Conservation (phyloP, 2,888 invertebrate genomes). For the Cantharis rustica region DNA sequence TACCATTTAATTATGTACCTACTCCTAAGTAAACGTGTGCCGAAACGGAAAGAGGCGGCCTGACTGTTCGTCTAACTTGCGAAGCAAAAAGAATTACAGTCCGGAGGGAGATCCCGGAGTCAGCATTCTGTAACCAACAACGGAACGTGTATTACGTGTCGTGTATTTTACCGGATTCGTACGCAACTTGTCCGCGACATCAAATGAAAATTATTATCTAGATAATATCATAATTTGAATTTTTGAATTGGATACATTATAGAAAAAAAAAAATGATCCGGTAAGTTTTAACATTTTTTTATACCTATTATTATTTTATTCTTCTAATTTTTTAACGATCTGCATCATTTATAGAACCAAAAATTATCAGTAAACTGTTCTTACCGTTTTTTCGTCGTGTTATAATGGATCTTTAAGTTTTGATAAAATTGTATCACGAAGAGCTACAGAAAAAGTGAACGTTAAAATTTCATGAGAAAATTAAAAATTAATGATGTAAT, state of each 20-base stretch:
- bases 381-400: background rate
- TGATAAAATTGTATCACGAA: background rate
- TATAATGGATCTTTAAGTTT: background rate
- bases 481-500: background rate
- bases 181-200: background rate
- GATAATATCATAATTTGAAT: background rate
- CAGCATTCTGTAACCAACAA: conserved; percentile 29
- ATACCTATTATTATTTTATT: background rate
- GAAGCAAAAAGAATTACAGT: conserved; percentile 19
- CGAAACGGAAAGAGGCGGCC: conserved; percentile 7
- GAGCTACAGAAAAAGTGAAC: background rate
- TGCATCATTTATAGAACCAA: background rate
- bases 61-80: conserved; percentile 8
- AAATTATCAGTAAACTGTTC: background rate
- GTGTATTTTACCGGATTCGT: conserved; percentile 15
- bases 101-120: conserved; percentile 23
- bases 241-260: background rate
- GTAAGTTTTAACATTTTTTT: background rate
- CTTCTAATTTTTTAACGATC: background rate
- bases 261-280: background rate
- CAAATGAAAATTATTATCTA: background rate
- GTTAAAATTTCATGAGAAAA: background rate
- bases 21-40: background rate
- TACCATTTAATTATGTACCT: conserved; percentile 1
- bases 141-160: conserved; percentile 21